Conservation (phyloP, 2,888 invertebrate species). For the Nematopogon swammerdamellus region DNA sequence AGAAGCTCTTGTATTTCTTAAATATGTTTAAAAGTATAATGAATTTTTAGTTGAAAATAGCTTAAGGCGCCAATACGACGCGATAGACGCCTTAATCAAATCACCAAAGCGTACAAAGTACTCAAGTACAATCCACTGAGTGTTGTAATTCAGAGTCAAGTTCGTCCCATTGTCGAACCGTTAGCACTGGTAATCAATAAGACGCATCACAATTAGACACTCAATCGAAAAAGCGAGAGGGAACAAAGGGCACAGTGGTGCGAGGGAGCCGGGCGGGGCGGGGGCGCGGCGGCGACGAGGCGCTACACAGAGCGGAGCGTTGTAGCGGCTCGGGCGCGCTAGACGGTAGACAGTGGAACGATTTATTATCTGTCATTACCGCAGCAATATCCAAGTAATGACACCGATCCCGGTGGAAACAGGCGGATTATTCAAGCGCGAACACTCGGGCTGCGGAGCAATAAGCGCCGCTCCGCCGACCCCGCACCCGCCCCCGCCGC, state of each 20-base stretch:
- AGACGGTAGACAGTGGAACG: constrained; percentile 19
- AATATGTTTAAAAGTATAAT: no score
- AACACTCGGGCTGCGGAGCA: not conserved
- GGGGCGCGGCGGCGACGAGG: no score
- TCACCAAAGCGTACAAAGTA: no score
- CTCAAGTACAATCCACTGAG: no score
- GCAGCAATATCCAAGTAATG: constrained; percentile 35
- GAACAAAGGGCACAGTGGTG: constrained; percentile 15
- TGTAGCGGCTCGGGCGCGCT: constrained; percentile 1
- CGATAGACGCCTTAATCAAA: no score
- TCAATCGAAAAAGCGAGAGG: constrained; percentile 24
- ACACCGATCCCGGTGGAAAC: constrained; percentile 21
- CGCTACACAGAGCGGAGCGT: not conserved
- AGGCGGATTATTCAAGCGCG: constrained; percentile 20
- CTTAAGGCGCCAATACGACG: no score
- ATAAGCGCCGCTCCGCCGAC: not conserved
- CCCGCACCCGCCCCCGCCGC: not conserved
- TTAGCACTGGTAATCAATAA: no score
- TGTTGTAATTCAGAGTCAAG: no score
- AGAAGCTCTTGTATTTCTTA: no score
- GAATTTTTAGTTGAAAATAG: no score
- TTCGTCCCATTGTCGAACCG: no score
- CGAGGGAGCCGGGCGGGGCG: not conserved
- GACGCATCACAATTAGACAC: constrained; percentile 24
- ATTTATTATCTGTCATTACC: constrained; percentile 35